Percentiles rank a stretch among this genome's conserved stretches.
Conservation (phyloP, 2,888 invertebrate genomes). For the Temnothorax rugatulus region DNA sequence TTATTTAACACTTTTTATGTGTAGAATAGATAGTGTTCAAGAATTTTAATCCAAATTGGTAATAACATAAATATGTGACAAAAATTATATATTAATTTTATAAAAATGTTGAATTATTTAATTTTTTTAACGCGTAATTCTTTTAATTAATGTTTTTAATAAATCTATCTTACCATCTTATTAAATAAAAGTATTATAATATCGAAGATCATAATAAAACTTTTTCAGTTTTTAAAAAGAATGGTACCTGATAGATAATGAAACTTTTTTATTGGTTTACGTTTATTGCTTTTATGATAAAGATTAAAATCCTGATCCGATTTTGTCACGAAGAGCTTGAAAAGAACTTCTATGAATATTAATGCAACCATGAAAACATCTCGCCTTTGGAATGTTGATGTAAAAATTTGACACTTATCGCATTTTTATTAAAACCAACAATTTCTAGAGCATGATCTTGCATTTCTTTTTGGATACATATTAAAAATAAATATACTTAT, state of each 20-base stretch:
- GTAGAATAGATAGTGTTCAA: not conserved
- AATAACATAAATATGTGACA: not conserved
- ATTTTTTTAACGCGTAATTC: not conserved
- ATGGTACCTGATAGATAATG: not conserved
- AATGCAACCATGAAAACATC: constrained; percentile 10
- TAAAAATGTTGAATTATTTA: not conserved
- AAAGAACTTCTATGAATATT: constrained; percentile 20
- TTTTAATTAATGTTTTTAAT: not conserved
- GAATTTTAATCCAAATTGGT: not conserved
- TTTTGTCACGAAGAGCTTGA: not conserved
- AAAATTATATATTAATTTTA: not conserved
- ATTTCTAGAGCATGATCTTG: not conserved
- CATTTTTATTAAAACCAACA: not conserved
- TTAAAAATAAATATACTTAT: constrained; percentile 13
- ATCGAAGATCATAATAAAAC: not conserved
- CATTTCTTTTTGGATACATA: not conserved
- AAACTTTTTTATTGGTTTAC: constrained; percentile 10
- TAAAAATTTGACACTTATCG: not conserved
- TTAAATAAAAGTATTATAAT: not conserved
- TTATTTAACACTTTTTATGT: not conserved
- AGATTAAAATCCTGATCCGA: constrained; percentile 13
- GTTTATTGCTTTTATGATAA: not conserved
- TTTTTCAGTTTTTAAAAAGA: not conserved
- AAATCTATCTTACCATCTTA: not conserved
- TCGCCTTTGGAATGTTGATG: not conserved